Percentiles rank a stretch among this genome's conserved stretches.
Evolutionary conservation across 2,888 invertebrate species (phyloP).

Genomic region (Andrena dorsata): DNA sequence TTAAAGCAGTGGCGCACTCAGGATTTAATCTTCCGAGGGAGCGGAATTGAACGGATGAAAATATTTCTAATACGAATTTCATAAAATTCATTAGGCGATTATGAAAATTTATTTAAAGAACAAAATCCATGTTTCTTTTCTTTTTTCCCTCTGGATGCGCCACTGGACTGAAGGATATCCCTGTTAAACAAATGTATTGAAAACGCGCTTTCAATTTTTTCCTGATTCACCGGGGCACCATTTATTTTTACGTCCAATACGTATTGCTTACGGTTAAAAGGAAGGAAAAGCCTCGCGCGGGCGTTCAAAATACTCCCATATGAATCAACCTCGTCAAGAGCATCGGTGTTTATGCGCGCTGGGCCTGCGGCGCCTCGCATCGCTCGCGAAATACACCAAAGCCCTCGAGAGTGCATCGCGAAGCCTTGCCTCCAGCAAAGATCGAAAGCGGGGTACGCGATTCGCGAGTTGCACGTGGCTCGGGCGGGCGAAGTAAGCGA

Average conservation of each 20-base stretch:
- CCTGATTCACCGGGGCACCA: no score
- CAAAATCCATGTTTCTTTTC: no score
- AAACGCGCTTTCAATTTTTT: background rate
- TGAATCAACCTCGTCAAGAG: background rate
- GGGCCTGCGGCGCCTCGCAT: background rate
- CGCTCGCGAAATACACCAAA: background rate
- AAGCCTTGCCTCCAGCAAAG: constrained; percentile 12
- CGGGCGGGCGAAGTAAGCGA: background rate
- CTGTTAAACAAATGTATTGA: background rate
- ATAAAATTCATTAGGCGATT: no score
- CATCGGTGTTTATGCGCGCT: constrained; percentile 7
- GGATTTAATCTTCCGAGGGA: no score
- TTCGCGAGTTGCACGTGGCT: constrained; percentile 24
- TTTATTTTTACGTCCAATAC: background rate
- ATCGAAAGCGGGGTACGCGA: constrained; percentile 23
- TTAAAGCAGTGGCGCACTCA: no score
- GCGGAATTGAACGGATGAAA: no score
- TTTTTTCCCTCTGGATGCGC: background rate
- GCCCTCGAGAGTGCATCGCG: constrained; percentile 18
- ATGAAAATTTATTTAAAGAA: no score
- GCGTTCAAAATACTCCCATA: background rate
- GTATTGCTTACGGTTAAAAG: background rate
- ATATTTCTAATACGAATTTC: no score
- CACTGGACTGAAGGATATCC: background rate
- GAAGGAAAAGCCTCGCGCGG: background rate